phyloP scores from a whole-genome alignment of 2,797 vertebrate species.

The Ciconia nigra region DNA sequence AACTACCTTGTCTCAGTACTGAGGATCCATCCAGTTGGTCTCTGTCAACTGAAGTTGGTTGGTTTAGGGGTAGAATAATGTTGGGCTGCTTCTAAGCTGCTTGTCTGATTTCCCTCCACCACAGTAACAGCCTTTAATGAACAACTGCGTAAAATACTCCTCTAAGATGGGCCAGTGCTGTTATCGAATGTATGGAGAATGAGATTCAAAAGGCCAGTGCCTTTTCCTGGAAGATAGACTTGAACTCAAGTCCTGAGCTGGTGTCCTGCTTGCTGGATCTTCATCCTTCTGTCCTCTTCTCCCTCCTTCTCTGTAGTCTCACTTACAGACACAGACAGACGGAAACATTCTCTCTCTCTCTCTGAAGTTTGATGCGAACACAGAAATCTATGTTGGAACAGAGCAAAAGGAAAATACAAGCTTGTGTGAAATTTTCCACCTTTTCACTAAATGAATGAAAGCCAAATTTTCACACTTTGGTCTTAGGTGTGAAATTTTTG shows the following conservation, averaged over 20 bases:
- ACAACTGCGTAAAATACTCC: neutral
- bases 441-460: conserved; percentile 53
- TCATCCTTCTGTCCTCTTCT: neutral
- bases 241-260: neutral
- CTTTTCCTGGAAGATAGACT: neutral
- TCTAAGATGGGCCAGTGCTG: neutral
- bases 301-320: neutral
- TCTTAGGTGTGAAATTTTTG: conserved; percentile 59
- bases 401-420: conserved; percentile 31
- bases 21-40: neutral
- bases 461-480: conserved; percentile 64
- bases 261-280: neutral
- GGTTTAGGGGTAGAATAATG: neutral
- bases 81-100: neutral
- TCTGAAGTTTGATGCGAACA: neutral
- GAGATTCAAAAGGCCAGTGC: neutral
- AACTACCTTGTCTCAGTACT: neutral
- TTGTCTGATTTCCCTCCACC: neutral
- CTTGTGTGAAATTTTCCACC: conserved; percentile 53
- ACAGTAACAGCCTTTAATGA: neutral
- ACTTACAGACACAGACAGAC: neutral
- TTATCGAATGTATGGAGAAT: fast-evolving
- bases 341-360: neutral
- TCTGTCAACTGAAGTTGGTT: neutral
- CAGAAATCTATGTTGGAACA: neutral